Conservation (phyloP, 1,140 invertebrate genomes). For the Notospermus geniculatus region DNA sequence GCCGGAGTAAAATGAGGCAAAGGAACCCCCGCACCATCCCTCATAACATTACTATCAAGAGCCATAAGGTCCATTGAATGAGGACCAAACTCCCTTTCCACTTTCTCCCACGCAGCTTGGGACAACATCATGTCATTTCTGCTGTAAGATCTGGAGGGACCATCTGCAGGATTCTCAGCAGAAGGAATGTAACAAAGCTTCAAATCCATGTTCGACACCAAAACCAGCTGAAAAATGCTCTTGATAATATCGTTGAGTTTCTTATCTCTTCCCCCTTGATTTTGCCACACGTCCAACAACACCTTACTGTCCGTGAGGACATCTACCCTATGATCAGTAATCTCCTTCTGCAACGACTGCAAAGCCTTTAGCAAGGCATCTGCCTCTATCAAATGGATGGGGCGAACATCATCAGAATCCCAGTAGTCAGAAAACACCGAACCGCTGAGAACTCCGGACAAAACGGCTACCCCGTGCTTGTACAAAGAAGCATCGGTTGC, state of each 20-base stretch:
- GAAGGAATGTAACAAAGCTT: background rate
- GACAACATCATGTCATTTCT: background rate
- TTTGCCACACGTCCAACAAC: background rate
- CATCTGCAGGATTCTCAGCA: slow-evolving; percentile 3
- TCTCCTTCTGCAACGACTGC: background rate
- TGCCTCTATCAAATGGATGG: slow-evolving; percentile 3
- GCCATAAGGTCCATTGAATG: slow-evolving; percentile 4
- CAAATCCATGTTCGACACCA: background rate
- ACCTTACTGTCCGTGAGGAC: background rate
- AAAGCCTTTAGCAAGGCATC: background rate
- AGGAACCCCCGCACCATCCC: background rate
- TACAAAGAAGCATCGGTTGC: slow-evolving; percentile 1
- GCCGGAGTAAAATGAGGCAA: background rate
- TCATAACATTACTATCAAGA: background rate
- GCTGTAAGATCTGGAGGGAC: background rate
- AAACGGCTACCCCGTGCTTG: background rate
- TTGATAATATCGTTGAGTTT: slow-evolving; percentile 1
- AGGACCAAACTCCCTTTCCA: background rate
- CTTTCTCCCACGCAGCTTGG: background rate
- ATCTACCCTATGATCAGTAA: background rate
- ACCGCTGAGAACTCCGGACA: background rate
- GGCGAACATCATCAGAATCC: background rate
- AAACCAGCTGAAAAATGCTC: background rate
- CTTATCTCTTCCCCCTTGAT: slow-evolving; percentile 2
- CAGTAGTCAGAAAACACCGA: background rate